Conservation (phyloP, 2,113 vertebrate genomes). For the Rhynchomys soricoides region DNA sequence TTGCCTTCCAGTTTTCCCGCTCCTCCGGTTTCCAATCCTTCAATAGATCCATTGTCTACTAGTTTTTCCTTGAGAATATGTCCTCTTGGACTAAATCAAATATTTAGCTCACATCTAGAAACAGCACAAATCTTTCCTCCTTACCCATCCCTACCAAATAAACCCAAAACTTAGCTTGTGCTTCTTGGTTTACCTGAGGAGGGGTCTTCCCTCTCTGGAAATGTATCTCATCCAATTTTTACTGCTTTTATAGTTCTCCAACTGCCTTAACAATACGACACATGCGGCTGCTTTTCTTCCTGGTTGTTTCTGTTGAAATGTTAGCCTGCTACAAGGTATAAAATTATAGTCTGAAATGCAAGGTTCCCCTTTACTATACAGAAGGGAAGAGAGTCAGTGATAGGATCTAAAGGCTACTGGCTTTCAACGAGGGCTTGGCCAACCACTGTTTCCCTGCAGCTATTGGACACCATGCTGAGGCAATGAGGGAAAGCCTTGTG, state of each 20-base stretch:
- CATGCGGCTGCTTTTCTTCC: background rate
- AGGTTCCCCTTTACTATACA: constrained; percentile 14
- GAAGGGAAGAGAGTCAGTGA: background rate
- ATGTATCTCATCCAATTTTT: background rate
- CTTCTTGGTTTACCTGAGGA: background rate
- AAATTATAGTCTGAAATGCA: constrained; percentile 17
- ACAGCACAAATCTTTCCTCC: background rate
- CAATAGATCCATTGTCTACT: background rate
- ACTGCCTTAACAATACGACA: constrained; percentile 12
- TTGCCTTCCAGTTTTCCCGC: background rate
- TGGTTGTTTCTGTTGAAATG: constrained; percentile 13
- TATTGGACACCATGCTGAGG: background rate
- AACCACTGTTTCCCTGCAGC: background rate
- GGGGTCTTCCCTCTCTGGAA: background rate
- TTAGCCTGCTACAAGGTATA: background rate
- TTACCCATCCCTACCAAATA: no score
- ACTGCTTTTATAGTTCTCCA: background rate
- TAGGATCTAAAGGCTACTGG: background rate
- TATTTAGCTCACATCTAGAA: background rate
- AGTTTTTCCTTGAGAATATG: constrained; percentile 9
- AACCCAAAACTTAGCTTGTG: background rate
- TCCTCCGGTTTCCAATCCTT: constrained; percentile 21
- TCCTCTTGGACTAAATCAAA: constrained; percentile 14
- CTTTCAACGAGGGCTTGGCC: background rate
- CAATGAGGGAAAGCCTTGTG: background rate